Evolutionary conservation across 2,797 vertebrate genomes (phyloP), one percentile per base, ranked within the genome.

Genomic region (Aeoliscus strigatus): DNA sequence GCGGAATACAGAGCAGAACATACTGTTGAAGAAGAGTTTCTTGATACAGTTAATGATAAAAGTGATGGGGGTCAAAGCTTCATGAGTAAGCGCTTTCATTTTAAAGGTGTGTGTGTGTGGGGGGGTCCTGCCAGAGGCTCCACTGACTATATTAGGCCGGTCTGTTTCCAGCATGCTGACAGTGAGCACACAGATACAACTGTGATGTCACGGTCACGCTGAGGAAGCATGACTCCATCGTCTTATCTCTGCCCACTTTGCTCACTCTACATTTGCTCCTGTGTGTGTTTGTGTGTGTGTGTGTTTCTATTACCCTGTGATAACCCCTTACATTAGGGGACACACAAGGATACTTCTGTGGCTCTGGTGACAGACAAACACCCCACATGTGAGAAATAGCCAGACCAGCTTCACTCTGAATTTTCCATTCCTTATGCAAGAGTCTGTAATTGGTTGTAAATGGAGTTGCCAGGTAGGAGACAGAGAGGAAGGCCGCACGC

Each of bases 111-210:
- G 21, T 57, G 47, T 33, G 30, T 39, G 47, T 27, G 56, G 59
- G 64, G 42, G 51, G 54, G 39, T 1, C 48, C 17, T 27, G 29
- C 15, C 36, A n/a, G n/a, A n/a, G n/a, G n/a, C 39, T 5, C 34
- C 23, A 39, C 70, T 77, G 76, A 55, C 86, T 87, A 85, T 86
- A 86, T 87, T 83, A 75, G 83, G 83, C 48, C 44, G 40, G 53
- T 39, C 47, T 55, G 58, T 36, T 59, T 59, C 54, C 16, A 50
- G 49, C 53, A n/a, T n/a, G n/a, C n/a, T n/a, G n/a, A n/a, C n/a
- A n/a, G n/a, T n/a, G 39, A 49, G 32, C 48, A 21, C 35, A 34
- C 60, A 54, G 50, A 66, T 17, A 18, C 41, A 58, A 32, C 51
- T 32, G 61, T 83, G 77, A 87, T 70, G 76, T 86, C 82, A 87